Evolutionary conservation across 1,140 invertebrate genomes (phyloP).

Genomic region (Tetramorium alpestre): DNA sequence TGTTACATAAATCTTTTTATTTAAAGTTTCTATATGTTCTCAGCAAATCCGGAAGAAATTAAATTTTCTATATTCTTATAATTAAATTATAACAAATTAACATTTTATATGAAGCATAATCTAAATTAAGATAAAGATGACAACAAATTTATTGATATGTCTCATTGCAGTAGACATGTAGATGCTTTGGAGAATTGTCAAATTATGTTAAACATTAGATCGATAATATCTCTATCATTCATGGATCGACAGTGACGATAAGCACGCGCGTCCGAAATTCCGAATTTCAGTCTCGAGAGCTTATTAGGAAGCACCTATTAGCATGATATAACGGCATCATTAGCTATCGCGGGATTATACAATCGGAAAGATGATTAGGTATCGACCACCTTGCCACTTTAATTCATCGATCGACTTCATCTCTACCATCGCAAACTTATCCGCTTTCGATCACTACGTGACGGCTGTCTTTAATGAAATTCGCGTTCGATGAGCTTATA

Average conservation of each 20-base stretch:
- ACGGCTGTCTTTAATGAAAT: conserved; percentile 62
- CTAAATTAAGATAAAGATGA: background rate
- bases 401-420: conserved; percentile 49
- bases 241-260: conserved; percentile 28
- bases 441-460: background rate
- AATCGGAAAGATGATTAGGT: conserved; percentile 73
- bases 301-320: conserved; percentile 72
- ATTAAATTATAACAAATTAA: background rate
- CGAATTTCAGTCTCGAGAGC: conserved; percentile 52
- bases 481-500: conserved; percentile 48
- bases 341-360: conserved; percentile 75
- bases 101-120: background rate
- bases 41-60: no score
- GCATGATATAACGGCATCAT: conserved; percentile 80
- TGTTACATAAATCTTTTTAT: no score
- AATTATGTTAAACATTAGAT: conserved; percentile 4
- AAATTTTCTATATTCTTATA: background rate
- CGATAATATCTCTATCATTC: conserved; percentile 20
- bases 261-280: conserved; percentile 21
- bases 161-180: background rate
- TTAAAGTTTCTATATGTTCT: no score
- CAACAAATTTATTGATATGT: background rate
- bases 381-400: conserved; percentile 66
- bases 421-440: conserved; percentile 49
- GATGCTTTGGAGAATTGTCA: background rate